A percentile compares a stretch with the other conserved stretches of the same genome.
Evolutionary conservation across 2,888 invertebrate genomes (phyloP).

Genomic region (Hyalella azteca): DNA sequence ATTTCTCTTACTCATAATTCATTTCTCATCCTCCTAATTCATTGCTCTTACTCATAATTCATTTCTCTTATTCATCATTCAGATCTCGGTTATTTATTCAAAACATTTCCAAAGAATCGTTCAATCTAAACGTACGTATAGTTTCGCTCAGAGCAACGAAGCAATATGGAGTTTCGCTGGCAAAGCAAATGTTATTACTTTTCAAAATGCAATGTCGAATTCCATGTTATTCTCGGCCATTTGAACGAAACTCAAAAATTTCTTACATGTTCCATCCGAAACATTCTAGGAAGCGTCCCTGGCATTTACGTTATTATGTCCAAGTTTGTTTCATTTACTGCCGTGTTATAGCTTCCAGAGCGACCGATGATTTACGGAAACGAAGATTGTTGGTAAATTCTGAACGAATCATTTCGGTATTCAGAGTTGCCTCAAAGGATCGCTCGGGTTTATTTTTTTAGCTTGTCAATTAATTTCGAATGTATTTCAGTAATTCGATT

Average conservation of each 20-base stretch:
- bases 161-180: not conserved
- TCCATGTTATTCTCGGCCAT: slow-evolving; percentile 21
- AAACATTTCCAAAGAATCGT: slow-evolving; percentile 35
- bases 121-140: slow-evolving; percentile 33
- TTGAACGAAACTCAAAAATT: slow-evolving; percentile 30
- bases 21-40: too few relatives aligned
- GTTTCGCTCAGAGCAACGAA: slow-evolving; percentile 33
- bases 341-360: slow-evolving; percentile 25
- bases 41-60: not conserved
- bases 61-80: slow-evolving; percentile 26
- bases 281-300: slow-evolving; percentile 22
- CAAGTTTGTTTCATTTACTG: slow-evolving; percentile 29
- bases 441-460: slow-evolving; percentile 39
- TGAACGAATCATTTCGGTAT: slow-evolving; percentile 35
- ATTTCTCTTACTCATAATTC: not conserved
- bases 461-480: slow-evolving; percentile 40
- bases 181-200: slow-evolving; percentile 35
- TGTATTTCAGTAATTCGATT: slow-evolving; percentile 41
- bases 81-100: slow-evolving; percentile 37
- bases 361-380: slow-evolving; percentile 19
- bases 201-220: slow-evolving; percentile 25
- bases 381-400: slow-evolving; percentile 19
- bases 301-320: slow-evolving; percentile 19
- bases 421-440: slow-evolving; percentile 15
- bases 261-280: not conserved